These are phyloP conservation scores for Pocota personata DNA, from an alignment of 2,888 invertebrate genomes.

Conservation along the genomic window DNA sequence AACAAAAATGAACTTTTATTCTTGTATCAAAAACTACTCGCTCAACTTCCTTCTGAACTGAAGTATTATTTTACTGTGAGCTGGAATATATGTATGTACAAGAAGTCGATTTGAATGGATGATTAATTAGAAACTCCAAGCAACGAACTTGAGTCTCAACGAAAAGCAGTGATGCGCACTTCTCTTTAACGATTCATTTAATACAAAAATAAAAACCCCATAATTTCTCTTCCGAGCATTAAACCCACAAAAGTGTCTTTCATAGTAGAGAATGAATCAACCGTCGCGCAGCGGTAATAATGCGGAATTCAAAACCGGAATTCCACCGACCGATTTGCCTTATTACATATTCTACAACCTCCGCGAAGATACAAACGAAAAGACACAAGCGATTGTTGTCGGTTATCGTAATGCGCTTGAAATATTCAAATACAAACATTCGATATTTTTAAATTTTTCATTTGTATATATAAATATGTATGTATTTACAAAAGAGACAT, in stretches of 20 bases:
- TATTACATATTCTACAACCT: slow-evolving; percentile 9
- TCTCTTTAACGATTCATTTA: slow-evolving; percentile 2
- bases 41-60: too few species aligned
- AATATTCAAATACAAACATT: background rate
- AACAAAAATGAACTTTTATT: too few species aligned
- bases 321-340: background rate
- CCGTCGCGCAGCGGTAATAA: background rate
- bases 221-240: background rate
- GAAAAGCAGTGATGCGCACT: background rate
- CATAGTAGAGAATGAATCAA: slow-evolving; percentile 3
- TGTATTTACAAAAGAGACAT: background rate
- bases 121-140: slow-evolving; percentile 4
- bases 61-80: too few species aligned
- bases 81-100: background rate
- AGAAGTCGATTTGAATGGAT: background rate
- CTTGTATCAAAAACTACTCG: too few species aligned
- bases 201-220: background rate
- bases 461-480: background rate
- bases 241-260: slow-evolving; percentile 10
- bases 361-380: background rate
- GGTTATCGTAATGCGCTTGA: background rate
- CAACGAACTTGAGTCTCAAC: background rate
- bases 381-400: background rate
- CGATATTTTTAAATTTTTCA: background rate
- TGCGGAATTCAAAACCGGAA: slow-evolving; percentile 12